Evolutionary conservation across 2,888 invertebrate genomes (phyloP), one percentile per base, ranked within the genome.

Genomic region (Teinopalpus imperialis): DNA sequence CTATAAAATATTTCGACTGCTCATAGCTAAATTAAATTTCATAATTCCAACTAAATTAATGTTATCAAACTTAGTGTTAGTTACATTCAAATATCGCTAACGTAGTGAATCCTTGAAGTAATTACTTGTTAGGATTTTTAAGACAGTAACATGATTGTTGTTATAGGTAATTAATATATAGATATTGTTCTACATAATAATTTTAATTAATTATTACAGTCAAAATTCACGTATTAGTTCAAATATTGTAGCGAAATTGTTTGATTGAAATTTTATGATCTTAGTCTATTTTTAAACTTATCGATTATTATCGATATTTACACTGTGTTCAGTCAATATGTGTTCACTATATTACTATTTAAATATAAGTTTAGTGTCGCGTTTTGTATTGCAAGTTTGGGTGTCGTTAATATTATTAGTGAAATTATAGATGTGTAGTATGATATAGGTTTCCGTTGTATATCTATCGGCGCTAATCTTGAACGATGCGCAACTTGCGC

Each of bases 211-310:
- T 61, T 67, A 59, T 61, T 66, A 71, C 64, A 66, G 64, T 63
- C 58, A 63, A 66, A 64, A 65, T 62, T 64, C 59, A 73, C 69
- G 66, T 69, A 68, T 77, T 83, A 82, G 81, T 76, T 74, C 62
- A 81, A 80, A 79, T 81, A 75, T 81, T 74, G 66, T 81, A 81
- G 81, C 61, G 40, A 77, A 81, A 79, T 80, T 75, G 59, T 69
- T 73, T 72, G 60, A 61, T 58, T 57, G 63, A 61, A 65, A 63
- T 55, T 61, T 50, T 64, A 66, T 66, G 59, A 45, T 43, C 52
- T 42, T 54, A 53, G 54, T 68, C 56, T 69, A 70, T 66, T 66
- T 63, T 62, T 61, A 59, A 63, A 64, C 58, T 53, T 59, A 53
- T 67, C 61, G 57, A 58, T 59, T 52, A 57, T 54, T 59, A 65